These are phyloP conservation scores for Chrysodeixis includens DNA, from an alignment of 2,888 invertebrate species.

Conservation along the genomic window DNA sequence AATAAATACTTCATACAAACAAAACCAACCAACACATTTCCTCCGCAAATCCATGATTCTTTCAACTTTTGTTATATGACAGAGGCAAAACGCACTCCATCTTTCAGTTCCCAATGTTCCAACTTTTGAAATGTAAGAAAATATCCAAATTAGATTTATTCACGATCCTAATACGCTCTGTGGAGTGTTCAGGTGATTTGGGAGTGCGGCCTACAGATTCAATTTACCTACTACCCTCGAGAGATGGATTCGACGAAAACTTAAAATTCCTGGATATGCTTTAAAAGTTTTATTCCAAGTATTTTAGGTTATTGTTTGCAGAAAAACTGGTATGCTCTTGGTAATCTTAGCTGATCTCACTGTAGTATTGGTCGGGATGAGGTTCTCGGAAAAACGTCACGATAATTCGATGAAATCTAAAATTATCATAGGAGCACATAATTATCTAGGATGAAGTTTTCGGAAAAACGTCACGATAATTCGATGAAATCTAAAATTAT, in stretches of 20 bases:
- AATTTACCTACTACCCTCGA: constrained; percentile 81
- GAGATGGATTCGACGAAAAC: constrained; percentile 69
- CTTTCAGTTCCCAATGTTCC: constrained; percentile 50
- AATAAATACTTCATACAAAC: too few species aligned
- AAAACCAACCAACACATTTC: constrained; percentile 28
- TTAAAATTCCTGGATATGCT: constrained; percentile 42
- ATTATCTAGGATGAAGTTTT: too few species aligned
- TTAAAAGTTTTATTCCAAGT: constrained; percentile 10
- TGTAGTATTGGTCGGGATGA: too few species aligned
- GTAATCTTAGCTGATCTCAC: too few species aligned
- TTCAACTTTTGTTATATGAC: constrained; percentile 33
- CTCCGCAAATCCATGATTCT: constrained; percentile 23
- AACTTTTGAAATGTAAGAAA: constrained; percentile 78
- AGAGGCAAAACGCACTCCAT: constrained; percentile 41
- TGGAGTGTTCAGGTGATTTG: constrained; percentile 86
- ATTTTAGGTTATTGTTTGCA: neutral
- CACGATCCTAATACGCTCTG: constrained; percentile 76
- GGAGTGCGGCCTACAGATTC: constrained; percentile 85
- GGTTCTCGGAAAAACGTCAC: neutral
- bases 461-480: neutral
- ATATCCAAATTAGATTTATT: constrained; percentile 84
- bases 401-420: neutral
- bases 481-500: neutral
- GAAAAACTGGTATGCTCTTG: neutral
- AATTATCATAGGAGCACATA: neutral